phyloP scores from a whole-genome alignment of 2,888 invertebrate genomes.

The Balanococcus diminutus region DNA sequence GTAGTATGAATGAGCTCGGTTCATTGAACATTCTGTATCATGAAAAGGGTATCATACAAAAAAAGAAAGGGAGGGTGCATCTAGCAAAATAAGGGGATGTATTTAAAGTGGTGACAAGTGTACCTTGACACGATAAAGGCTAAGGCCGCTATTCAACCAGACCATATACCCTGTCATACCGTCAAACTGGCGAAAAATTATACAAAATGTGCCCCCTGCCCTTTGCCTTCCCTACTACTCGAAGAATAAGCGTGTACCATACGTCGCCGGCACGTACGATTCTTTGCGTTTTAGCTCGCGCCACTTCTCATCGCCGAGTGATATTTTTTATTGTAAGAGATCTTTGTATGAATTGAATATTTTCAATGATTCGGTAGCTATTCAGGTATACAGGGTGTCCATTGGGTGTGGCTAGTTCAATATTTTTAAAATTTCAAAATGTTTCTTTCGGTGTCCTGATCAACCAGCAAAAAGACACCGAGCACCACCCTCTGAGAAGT shows the following conservation, averaged over 20 bases:
- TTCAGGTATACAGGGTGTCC: too few relatives aligned
- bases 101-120: constrained; percentile 50
- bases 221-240: not conserved
- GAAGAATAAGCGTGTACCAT: not conserved
- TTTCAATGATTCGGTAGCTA: too few relatives aligned
- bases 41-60: constrained; percentile 29
- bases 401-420: too few relatives aligned
- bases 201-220: not conserved
- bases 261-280: not conserved
- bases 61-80: not conserved
- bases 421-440: too few relatives aligned
- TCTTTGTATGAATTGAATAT: too few relatives aligned
- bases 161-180: not conserved
- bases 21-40: constrained; percentile 28
- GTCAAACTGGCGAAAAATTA: constrained; percentile 27
- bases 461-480: too few relatives aligned
- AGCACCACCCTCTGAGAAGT: too few relatives aligned
- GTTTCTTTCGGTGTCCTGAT: too few relatives aligned
- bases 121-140: constrained; percentile 53
- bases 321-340: too few relatives aligned
- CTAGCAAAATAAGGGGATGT: constrained; percentile 16
- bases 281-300: not conserved
- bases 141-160: constrained; percentile 44
- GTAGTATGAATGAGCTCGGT: constrained; percentile 26
- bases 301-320: not conserved